Base-by-base conservation (phyloP, 2,113 vertebrate genomes). In the Mustela nigripes region DNA sequence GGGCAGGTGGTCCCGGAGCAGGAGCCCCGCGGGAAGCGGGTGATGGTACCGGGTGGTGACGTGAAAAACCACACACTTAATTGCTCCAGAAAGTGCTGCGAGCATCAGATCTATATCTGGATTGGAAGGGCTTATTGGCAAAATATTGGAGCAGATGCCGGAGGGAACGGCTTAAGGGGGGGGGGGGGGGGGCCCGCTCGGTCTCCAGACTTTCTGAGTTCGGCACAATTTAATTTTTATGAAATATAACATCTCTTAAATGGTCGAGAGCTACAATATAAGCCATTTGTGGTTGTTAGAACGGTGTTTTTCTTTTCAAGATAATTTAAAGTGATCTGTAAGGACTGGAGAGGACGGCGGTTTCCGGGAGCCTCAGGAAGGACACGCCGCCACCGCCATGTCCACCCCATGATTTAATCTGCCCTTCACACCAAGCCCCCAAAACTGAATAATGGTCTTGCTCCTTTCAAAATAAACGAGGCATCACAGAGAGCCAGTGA, bases 71-170 rank as follows among this genome's bases (percentile, higher is more conserved):
- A 93, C 97, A 94, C 78, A 86, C 91, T 97, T 98, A 97, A 96
- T 96, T 97, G 97, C 94, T 74, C 22, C 96, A 74, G 97, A 97
- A 98, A 98, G 96, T 91, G 96, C 97, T 97, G 93, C 0, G 85
- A 92, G 81, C 95, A 78, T 97, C 91, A 97, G 93, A 96, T 95
- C 97, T 98, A 98, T 98, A 98, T 98, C 97, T 96, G 95, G 96
- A 93, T 53, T 93, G 92, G 93, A 96, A 93, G 16, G 83, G 92
- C 97, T 97, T 97, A 98, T 97, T 98, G 98, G 95, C 98, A 97
- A 97, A 98, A 98, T 94, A 97, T 96, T 94, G 88, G 90, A 39
- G 95, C 97, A 96, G 97, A 95, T 96, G 97, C 94, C n/a, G 71
- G 94, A 91, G 80, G 79, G 78, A 88, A 62, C 85, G 56, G 82